phyloP scores from a whole-genome alignment of 1,140 invertebrate genomes.

The Ridgeia piscesae region DNA sequence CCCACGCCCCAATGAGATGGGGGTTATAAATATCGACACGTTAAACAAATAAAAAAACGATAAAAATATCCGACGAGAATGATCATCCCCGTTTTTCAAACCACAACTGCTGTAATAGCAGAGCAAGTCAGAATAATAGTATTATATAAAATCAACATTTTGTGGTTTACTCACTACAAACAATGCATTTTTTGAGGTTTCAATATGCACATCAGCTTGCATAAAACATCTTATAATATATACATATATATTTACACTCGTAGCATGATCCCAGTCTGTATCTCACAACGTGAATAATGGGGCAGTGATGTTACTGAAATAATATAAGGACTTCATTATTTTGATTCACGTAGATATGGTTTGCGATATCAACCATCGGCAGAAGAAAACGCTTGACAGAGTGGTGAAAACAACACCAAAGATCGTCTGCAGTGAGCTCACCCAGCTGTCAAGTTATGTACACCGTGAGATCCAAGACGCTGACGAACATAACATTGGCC shows the following conservation, averaged over 20 bases:
- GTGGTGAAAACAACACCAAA: too few species aligned
- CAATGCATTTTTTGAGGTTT: neutral
- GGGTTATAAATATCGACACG: neutral
- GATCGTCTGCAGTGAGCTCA: too few species aligned
- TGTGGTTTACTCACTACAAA: neutral
- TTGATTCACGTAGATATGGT: too few species aligned
- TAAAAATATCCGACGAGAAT: neutral
- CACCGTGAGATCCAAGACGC: too few species aligned
- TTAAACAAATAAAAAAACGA: neutral
- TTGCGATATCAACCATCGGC: too few species aligned
- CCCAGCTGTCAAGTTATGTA: too few species aligned
- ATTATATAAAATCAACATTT: neutral
- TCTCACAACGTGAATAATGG: neutral
- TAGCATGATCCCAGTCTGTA: neutral
- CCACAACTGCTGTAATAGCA: neutral
- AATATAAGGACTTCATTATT: too few species aligned
- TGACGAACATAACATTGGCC: too few species aligned
- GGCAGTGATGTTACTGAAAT: neutral
- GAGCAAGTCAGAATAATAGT: neutral
- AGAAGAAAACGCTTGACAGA: too few species aligned
- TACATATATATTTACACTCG: neutral
- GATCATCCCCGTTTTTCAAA: neutral
- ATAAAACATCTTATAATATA: conserved; percentile 7
- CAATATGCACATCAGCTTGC: neutral
- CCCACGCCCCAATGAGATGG: neutral